Evolutionary conservation across 2,888 invertebrate species (phyloP), one percentile per base, ranked within the genome.

Genomic region (Spilarctia lutea): DNA sequence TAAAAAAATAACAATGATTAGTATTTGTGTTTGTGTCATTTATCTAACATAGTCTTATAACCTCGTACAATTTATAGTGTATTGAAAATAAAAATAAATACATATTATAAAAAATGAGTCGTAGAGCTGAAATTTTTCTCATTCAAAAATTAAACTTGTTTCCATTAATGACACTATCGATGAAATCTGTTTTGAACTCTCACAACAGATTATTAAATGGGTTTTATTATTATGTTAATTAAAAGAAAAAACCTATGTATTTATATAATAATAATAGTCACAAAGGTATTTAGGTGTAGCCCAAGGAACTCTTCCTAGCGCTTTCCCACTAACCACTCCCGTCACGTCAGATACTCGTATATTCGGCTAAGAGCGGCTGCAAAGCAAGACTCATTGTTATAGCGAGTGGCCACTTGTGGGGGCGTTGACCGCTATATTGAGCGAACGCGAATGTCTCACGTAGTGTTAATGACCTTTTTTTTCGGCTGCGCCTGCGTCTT

Each of bases 381-480:
- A 75, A 79, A 79, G 79, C 81, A 76, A 83, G 82, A 85, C 77
- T 71, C 81, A 85, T 83, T 81, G 84, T 85, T 84, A 82, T 83
- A 82, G 81, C 77, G 81, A 82, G 81, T 77, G 91, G 89, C 90
- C 89, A 92, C 87, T 90, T 89, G 90, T 87, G 91, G 91, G 95
- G 94, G 92, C 95, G 92, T 92, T 92, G 95, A 94, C 95, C 95
- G 94, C 91, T 94, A 93, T 94, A 94, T 94, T 94, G 93, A 95
- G 90, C 92, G 91, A 92, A 93, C 94, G 95, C 95, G 94, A 95
- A 95, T 95, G 94, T 96, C 95, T 94, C 93, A 90, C 92, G 92
- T 91, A 92, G 94, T 93, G 95, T 95, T 95, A 94, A 94, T 94
- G 94, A 95, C 95, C 95, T 94, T 94, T 94, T 94, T 95, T 95